Evolutionary conservation across 1,140 invertebrate species (phyloP).

Genomic region (Goniozus legneri): DNA sequence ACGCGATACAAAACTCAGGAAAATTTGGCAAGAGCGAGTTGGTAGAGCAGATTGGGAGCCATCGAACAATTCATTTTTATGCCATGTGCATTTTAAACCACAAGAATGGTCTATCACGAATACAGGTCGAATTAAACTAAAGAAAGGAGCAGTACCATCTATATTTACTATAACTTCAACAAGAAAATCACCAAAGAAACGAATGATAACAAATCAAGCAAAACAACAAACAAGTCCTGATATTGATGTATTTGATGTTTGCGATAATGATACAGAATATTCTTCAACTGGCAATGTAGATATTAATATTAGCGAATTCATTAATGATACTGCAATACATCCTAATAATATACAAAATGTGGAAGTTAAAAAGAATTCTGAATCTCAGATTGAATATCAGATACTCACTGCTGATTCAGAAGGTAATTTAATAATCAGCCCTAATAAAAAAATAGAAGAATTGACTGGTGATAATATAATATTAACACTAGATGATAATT

Average conservation of each 20-base stretch:
- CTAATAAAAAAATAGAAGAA: not conserved
- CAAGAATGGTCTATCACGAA: conserved; percentile 40
- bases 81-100: conserved; percentile 42
- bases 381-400: conserved; percentile 1
- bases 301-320: conserved; percentile 17
- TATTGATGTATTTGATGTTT: conserved; percentile 29
- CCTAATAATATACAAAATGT: conserved; percentile 15
- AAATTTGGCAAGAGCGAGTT: conserved; percentile 46
- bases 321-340: conserved; percentile 1
- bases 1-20: conserved; percentile 38
- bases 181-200: conserved; percentile 43
- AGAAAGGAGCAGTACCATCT: conserved; percentile 42
- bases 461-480: conserved; percentile 24
- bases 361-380: conserved; percentile 1
- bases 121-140: conserved; percentile 40
- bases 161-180: conserved; percentile 42
- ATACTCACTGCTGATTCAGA: conserved; percentile 13
- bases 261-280: conserved; percentile 24
- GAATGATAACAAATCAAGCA: conserved; percentile 13
- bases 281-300: conserved; percentile 13
- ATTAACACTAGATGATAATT: too few relatives aligned
- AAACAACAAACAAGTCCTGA: conserved; percentile 17
- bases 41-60: conserved; percentile 47
- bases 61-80: conserved; percentile 48
- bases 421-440: conserved; percentile 19